Percentiles rank a stretch among this genome's conserved stretches.
phyloP scores from a whole-genome alignment of 1,140 invertebrate species.

The Zeugodacus cucurbitae region DNA sequence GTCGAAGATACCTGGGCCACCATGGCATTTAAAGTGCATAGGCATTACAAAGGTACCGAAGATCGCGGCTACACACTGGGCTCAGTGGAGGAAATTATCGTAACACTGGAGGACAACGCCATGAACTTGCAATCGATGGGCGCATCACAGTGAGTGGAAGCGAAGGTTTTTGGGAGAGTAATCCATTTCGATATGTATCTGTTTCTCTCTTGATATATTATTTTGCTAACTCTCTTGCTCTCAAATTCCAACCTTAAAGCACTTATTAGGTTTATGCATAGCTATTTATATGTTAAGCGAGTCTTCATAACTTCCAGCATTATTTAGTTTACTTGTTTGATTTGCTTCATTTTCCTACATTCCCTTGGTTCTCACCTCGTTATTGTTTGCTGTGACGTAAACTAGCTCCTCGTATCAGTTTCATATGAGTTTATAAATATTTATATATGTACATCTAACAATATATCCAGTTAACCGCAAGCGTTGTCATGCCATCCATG shows the following conservation, averaged over 20 bases:
- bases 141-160: slow-evolving; percentile 75
- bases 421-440: neutral
- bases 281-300: too few species aligned
- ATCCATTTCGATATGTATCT: too few species aligned
- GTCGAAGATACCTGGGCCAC: slow-evolving; percentile 79
- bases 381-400: neutral
- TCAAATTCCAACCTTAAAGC: too few species aligned
- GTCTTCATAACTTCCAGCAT: too few species aligned
- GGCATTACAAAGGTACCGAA: slow-evolving; percentile 72
- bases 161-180: too few species aligned
- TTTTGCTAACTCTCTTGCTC: neutral
- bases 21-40: slow-evolving; percentile 77
- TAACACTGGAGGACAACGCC: slow-evolving; percentile 86
- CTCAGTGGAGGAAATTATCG: slow-evolving; percentile 82
- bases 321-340: too few species aligned
- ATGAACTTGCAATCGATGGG: slow-evolving; percentile 92
- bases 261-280: too few species aligned
- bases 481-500: neutral
- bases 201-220: too few species aligned
- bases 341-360: too few species aligned
- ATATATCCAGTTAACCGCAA: too few species aligned
- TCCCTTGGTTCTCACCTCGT: too few species aligned
- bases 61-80: slow-evolving; percentile 78
- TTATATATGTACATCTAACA: too few species aligned
- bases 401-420: neutral